phyloP scores from a whole-genome alignment of 2,888 invertebrate genomes.

The Microctonus aethiopoides region DNA sequence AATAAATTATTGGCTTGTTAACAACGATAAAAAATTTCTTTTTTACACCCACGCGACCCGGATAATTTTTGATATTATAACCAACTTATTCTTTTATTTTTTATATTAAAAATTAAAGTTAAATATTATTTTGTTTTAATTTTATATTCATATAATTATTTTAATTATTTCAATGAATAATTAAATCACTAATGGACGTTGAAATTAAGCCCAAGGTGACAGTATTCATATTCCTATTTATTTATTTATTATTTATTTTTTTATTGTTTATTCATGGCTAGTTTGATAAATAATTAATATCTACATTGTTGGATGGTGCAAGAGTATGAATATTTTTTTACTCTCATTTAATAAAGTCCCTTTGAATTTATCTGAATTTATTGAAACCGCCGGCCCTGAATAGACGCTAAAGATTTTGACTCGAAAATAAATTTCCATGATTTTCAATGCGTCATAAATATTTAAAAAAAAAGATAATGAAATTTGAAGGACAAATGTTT shows the following conservation, averaged over 20 bases:
- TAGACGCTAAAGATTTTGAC: background rate
- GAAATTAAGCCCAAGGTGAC: background rate
- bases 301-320: background rate
- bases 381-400: constrained; percentile 17
- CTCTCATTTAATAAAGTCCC: constrained; percentile 29
- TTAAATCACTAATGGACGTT: background rate
- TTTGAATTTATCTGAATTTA: constrained; percentile 39
- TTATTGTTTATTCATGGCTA: background rate
- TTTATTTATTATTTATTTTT: too few relatives aligned
- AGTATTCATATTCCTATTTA: too few relatives aligned
- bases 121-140: background rate
- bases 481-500: background rate
- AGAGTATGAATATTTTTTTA: background rate
- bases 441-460: background rate
- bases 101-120: background rate
- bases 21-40: background rate
- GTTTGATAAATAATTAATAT: background rate
- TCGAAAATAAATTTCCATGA: background rate
- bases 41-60: constrained; percentile 44
- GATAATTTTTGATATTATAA: constrained; percentile 54
- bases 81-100: constrained; percentile 14
- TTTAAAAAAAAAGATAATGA: background rate
- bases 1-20: background rate
- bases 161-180: constrained; percentile 7
- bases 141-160: constrained; percentile 1